Conservation (phyloP, 2,888 invertebrate genomes). For the Watsonalla binaria region DNA sequence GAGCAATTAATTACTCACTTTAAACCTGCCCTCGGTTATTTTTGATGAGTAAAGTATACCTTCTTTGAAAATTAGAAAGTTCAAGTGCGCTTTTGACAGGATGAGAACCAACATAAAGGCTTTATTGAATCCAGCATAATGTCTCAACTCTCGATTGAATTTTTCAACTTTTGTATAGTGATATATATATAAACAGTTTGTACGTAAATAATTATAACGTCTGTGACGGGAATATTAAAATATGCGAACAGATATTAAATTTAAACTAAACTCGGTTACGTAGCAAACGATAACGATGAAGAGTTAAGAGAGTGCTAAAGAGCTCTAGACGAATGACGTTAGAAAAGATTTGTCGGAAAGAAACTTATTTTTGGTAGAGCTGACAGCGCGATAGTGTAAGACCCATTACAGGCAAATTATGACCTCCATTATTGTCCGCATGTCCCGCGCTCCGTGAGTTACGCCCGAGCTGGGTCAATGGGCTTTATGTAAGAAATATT, state of each 20-base stretch:
- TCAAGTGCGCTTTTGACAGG: too few relatives aligned
- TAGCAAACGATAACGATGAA: constrained; percentile 2
- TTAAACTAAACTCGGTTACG: too few relatives aligned
- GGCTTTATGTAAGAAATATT: constrained; percentile 66
- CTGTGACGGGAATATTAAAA: too few relatives aligned
- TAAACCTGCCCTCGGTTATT: background rate
- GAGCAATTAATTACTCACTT: background rate
- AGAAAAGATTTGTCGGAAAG: constrained; percentile 52
- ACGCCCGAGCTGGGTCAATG: constrained; percentile 65
- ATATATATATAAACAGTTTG: too few relatives aligned
- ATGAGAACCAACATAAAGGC: too few relatives aligned
- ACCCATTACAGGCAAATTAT: constrained; percentile 76
- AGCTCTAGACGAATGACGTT: constrained; percentile 37
- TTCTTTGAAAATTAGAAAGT: too few relatives aligned
- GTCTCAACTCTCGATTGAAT: too few relatives aligned
- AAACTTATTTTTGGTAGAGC: constrained; percentile 71
- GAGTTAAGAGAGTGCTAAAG: constrained; percentile 37
- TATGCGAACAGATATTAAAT: too few relatives aligned
- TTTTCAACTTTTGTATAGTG: too few relatives aligned
- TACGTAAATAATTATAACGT: too few relatives aligned
- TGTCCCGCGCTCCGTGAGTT: constrained; percentile 68
- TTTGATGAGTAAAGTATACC: background rate
- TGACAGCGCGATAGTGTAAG: constrained; percentile 76
- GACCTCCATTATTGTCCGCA: constrained; percentile 70
- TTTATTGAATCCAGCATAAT: too few relatives aligned